phyloP scores from a whole-genome alignment of 1,140 invertebrate genomes.

The Antheraea mylitta region DNA sequence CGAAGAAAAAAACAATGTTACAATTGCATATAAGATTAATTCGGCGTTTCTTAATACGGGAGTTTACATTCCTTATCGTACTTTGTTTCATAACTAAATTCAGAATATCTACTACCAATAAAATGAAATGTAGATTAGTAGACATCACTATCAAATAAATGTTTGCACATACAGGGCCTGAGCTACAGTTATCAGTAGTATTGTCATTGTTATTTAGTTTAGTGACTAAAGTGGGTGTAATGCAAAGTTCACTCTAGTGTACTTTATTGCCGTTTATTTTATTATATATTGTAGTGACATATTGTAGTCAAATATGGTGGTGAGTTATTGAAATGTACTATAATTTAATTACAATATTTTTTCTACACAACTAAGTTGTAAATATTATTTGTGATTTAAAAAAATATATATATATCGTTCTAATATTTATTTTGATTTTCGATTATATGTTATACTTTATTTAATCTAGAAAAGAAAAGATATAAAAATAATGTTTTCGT shows the following conservation, averaged over 20 bases:
- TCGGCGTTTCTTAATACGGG: too few species aligned
- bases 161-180: slow-evolving; percentile 29
- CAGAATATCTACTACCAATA: not conserved
- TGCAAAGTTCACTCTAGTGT: slow-evolving; percentile 13
- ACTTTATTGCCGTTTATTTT: not conserved
- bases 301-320: slow-evolving; percentile 6
- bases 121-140: slow-evolving; percentile 41
- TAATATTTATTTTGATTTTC: too few species aligned
- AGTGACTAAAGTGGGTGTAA: slow-evolving; percentile 37
- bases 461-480: too few species aligned
- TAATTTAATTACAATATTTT: not conserved
- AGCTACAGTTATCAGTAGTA: slow-evolving; percentile 21
- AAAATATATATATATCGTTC: too few species aligned
- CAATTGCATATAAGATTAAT: too few species aligned
- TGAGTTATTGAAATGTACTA: not conserved
- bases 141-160: slow-evolving; percentile 50
- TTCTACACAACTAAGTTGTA: not conserved
- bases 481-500: too few species aligned
- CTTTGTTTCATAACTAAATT: not conserved
- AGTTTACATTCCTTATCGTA: not conserved
- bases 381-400: too few species aligned
- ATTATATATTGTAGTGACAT: not conserved
- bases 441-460: too few species aligned
- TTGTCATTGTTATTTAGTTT: slow-evolving; percentile 52
- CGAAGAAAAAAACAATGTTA: too few species aligned